Evolutionary conservation across 1,140 invertebrate genomes (phyloP).

Genomic region (Elymnias hypermnestra): DNA sequence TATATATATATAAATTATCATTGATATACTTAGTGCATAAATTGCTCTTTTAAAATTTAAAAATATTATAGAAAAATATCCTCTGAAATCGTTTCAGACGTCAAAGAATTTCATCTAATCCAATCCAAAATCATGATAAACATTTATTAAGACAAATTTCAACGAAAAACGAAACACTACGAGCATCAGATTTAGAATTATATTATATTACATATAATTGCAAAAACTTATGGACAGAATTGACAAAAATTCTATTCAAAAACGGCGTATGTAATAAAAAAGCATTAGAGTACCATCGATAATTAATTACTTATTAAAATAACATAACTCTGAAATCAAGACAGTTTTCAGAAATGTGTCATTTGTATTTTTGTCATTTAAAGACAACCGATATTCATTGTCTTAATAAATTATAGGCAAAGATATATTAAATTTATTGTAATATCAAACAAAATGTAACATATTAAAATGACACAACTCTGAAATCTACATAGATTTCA

Average conservation of each 20-base stretch:
- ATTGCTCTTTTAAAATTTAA: constrained; percentile 65
- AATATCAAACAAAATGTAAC: no score
- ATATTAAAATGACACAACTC: no score
- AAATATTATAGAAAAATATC: constrained; percentile 75
- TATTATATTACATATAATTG: neutral
- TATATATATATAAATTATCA: constrained; percentile 55
- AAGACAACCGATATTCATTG: no score
- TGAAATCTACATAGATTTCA: no score
- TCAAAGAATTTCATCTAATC: constrained; percentile 59
- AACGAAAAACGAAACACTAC: constrained; percentile 28
- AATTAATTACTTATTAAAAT: no score
- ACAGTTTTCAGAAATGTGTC: no score
- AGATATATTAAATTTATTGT: no score
- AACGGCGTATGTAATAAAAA: no score
- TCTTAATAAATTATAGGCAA: no score
- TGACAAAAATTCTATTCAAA: neutral
- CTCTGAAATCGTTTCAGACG: constrained; percentile 60
- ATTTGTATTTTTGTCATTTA: no score
- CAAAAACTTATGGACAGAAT: neutral
- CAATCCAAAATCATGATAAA: constrained; percentile 45
- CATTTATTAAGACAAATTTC: constrained; percentile 33
- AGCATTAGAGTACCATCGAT: no score
- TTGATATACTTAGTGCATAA: constrained; percentile 68
- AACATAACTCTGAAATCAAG: no score
- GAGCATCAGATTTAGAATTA: constrained; percentile 22